These are phyloP conservation scores for Scolopax mira DNA, from an alignment of 2,113 vertebrate genomes.

Conservation along the genomic window DNA sequence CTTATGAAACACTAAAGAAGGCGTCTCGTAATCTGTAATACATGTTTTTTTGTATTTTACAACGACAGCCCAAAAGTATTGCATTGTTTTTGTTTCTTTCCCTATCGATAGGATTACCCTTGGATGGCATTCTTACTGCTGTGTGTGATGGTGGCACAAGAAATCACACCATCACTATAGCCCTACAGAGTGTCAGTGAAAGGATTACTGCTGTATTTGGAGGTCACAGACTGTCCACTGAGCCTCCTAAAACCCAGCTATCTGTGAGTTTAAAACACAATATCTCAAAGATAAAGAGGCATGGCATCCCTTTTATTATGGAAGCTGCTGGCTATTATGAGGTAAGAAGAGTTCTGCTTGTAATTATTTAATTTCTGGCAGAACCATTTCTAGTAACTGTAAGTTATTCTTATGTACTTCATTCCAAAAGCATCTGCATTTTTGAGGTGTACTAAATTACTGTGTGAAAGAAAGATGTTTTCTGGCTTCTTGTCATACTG, in stretches of 20 bases:
- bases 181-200: slow-evolving; percentile 61
- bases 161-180: slow-evolving; percentile 37
- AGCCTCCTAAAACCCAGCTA: slow-evolving; percentile 17
- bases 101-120: slow-evolving; percentile 72
- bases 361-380: not conserved
- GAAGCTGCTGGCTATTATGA: slow-evolving; percentile 69
- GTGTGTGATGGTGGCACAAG: slow-evolving; percentile 10
- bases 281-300: slow-evolving; percentile 49
- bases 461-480: not conserved
- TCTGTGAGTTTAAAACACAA: slow-evolving; percentile 69
- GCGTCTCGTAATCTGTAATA: not conserved
- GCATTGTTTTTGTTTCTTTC: not conserved
- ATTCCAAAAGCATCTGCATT: not conserved
- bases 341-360: slow-evolving; percentile 57
- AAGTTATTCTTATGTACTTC: not conserved
- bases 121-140: slow-evolving; percentile 46
- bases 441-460: not conserved
- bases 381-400: not conserved
- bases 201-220: slow-evolving; percentile 60
- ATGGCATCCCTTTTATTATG: slow-evolving; percentile 67
- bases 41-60: not conserved
- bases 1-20: not conserved
- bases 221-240: not conserved
- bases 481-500: not conserved
- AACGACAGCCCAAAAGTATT: not conserved